Evolutionary conservation across 2,888 invertebrate genomes (phyloP), one percentile per base, ranked within the genome.

Genomic region (Tetheella fluctuosa): DNA sequence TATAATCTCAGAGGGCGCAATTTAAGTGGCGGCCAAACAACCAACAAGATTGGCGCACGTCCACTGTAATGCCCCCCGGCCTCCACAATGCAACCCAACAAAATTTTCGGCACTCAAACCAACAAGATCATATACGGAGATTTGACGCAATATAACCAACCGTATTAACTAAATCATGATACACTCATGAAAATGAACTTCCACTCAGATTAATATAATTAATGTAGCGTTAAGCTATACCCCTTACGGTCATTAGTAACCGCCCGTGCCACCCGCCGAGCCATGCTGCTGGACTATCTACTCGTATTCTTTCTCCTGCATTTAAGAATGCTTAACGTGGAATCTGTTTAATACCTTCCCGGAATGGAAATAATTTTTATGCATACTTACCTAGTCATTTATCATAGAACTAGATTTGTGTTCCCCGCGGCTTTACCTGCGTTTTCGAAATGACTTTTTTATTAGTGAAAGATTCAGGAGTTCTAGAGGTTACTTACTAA

Each of bases 191-290:
- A 71, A 73, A 71, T 68, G 63, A 65, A 70, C 65, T 72, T 68
- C 64, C 62, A 69, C 60, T 67, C 62, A 66, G 70, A 63, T 71
- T 69, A 65, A 73, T 64, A 68, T 77, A 76, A 78, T 78, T 77
- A 80, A 81, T 82, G 79, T 77, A 73, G 76, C 73, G 80, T 76
- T 74, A 80, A 80, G 79, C 77, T 79, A 70, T 64, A 64, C 64
- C 64, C 60, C 64, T 71, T 63, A 60, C 53, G 61, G 52, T 15
- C 61, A 55, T 57, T 57, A 62, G 59, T 60, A 64, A 12, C 17
- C n/a, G 39, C n/a, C 37, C 4, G 12, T 7, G 15, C 37, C 3
- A 6, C 13, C 34, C 39, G 39, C 23, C 39, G 28, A 23, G n/a
- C 61, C 63, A 56, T 5, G 48, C 48, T 20, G 20, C 8, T 7